phyloP scores from a whole-genome alignment of 2,113 vertebrate species.

The Phyllostomus discolor region DNA sequence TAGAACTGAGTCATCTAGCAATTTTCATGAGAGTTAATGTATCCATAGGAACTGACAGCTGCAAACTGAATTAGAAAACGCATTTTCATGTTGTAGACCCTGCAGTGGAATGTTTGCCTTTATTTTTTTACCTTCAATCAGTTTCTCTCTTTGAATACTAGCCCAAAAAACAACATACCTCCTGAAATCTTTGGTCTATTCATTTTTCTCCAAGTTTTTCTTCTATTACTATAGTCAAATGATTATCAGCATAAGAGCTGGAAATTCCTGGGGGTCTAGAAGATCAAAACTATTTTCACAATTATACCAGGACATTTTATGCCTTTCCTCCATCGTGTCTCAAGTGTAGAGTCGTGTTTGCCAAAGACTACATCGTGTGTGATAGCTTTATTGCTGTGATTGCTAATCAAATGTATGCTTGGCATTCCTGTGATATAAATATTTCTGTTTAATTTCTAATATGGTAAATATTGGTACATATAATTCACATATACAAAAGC shows the following conservation, averaged over 20 bases:
- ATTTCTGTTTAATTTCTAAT: neutral
- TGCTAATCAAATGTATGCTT: neutral
- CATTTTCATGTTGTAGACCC: neutral
- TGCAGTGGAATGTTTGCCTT: neutral
- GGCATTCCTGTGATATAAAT: neutral
- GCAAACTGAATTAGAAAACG: constrained; percentile 38
- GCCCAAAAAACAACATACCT: neutral
- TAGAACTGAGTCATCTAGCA: neutral
- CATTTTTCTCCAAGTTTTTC: neutral
- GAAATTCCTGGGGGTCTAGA: neutral
- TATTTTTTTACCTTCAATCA: neutral
- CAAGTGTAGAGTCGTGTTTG: neutral
- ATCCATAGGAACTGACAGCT: neutral
- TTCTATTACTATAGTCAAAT: neutral
- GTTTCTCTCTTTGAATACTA: neutral
- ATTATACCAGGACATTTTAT: neutral
- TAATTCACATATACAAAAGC: neutral
- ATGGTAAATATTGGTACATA: neutral
- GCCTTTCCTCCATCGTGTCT: neutral
- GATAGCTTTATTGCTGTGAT: neutral
- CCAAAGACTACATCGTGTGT: neutral
- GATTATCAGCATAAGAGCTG: neutral
- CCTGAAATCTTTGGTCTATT: neutral
- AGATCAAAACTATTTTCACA: neutral
- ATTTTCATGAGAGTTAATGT: constrained; percentile 1